Percentiles rank a stretch among this genome's conserved stretches.
Evolutionary conservation across 2,797 vertebrate genomes (phyloP).

Genomic region (Myioborus miniatus): DNA sequence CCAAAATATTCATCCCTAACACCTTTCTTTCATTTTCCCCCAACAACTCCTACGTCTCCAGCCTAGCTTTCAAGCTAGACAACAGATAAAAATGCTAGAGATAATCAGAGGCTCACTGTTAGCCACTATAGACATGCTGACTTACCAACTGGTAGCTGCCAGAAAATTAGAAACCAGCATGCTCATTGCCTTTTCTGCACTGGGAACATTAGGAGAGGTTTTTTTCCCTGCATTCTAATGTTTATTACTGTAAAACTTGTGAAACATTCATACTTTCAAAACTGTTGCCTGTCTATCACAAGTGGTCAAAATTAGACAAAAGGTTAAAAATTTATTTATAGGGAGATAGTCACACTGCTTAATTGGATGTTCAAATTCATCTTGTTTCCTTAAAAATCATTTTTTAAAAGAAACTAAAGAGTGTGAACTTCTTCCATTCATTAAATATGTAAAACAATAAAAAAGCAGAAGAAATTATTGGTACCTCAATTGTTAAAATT

Average conservation of each 20-base stretch:
- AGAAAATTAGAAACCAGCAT: background rate
- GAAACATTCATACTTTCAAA: background rate
- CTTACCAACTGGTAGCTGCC: background rate
- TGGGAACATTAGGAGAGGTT: background rate
- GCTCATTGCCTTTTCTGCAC: background rate
- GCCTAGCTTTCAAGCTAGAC: background rate
- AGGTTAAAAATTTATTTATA: background rate
- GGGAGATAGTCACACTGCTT: background rate
- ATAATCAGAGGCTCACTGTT: background rate
- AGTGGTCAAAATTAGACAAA: background rate
- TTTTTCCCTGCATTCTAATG: background rate
- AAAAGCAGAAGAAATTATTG: background rate
- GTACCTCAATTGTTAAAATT: conserved; percentile 75
- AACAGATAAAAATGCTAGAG: background rate
- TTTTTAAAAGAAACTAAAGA: background rate
- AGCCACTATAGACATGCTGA: background rate
- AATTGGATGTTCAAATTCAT: background rate
- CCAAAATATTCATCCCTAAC: background rate
- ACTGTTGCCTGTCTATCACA: background rate
- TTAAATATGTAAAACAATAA: background rate
- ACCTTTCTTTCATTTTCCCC: background rate
- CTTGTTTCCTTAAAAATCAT: background rate
- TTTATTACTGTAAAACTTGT: background rate
- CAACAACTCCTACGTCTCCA: background rate
- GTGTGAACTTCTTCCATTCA: background rate